Base-by-base conservation (phyloP, 2,113 vertebrate species). In the Sinocyclocheilus anophthalmus region DNA sequence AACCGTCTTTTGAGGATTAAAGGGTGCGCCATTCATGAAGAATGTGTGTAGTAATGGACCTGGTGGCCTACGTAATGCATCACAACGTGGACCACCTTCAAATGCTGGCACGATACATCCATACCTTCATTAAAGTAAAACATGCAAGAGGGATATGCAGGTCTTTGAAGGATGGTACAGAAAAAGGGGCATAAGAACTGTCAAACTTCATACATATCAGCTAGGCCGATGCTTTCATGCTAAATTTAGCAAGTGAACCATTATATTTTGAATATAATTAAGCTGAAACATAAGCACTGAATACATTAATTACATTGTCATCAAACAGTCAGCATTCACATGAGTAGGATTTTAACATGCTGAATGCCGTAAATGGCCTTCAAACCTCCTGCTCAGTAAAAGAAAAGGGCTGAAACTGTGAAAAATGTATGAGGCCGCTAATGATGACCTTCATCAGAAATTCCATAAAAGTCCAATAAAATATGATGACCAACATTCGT, bases 381-480 rank as follows among this genome's bases (percentile, higher is more conserved):
- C 77, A 61, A 3, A 61, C 1, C 53, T 79, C 55, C 3, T 61
- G 20, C 33, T 39, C 33, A 3, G 77, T 39, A 9, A 80, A 80
- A 48, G 70, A 89, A 86, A 81, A 42, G 37, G 37, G 63, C 72
- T 88, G 65, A 84, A 77, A 37, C 18, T 5, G 59, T 85, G 83
- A 85, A 87, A 80, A 87, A 90, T 88, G 84, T 53, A 85, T 79
- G 80, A 88, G 85, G 79, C 55, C 14, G n/a, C 24, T 88, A 88
- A 88, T 83, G 76, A 86, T 50, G 14, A 83, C 45, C 81, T 86
- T 88, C 76, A 90, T 90, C 81, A 86, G 89, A 90, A 89, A 88
- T 89, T 90, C 86, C 79, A 92, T 91, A 87, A 90, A 89, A 86
- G 53, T 85, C 84, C 84, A 87, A 88, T 89, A 85, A 91, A 91